Base-by-base conservation (phyloP, 2,797 vertebrate genomes). In the Oreochromis grahami region DNA sequence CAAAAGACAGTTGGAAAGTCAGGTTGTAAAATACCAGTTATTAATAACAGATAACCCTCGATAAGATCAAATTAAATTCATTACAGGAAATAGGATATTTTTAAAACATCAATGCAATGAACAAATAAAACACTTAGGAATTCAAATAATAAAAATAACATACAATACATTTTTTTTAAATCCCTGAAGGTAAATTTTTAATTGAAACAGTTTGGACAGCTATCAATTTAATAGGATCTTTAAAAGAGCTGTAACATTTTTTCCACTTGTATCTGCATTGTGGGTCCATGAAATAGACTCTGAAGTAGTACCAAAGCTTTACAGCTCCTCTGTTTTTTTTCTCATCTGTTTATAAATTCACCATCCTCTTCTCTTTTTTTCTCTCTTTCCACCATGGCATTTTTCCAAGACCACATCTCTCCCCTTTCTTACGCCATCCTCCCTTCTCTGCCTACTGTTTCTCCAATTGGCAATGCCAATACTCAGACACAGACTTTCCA, bases 151-250 rank as follows among this genome's bases (percentile, higher is more conserved):
- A 8, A 21, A 65, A 21, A 5, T n/a, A 38, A 21, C 34, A 36
- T n/a, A n/a, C 55, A 63, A 36, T n/a, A n/a, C 0, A 63, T 3
- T 2, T 29, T 0, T 19, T 55, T 8, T 0, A 0, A 56, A 63
- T 7, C 6, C 6, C 0, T 12, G 58, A 38, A 63, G 58, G 1
- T 0, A 63, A 11, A 63, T 63, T 63, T 63, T n/a, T 63, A n/a
- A 13, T 5, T 38, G 6, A 38, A 63, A 63, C 32, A 12, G 6
- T n/a, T n/a, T 60, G 0, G 32, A n/a, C 29, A 60, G 19, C 32
- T 4, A n/a, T 63, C 10, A 12, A 2, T 38, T 38, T 65, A 38
- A 38, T 14, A 36, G 7, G 36, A 6, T 41, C 36, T 24, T 65
- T 6, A 41, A 65, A 65, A 41, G 36, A 24, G 60, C 12, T 65